Evolutionary conservation across 2,113 vertebrate species (phyloP).

Genomic region (Lipotes vexillifer): DNA sequence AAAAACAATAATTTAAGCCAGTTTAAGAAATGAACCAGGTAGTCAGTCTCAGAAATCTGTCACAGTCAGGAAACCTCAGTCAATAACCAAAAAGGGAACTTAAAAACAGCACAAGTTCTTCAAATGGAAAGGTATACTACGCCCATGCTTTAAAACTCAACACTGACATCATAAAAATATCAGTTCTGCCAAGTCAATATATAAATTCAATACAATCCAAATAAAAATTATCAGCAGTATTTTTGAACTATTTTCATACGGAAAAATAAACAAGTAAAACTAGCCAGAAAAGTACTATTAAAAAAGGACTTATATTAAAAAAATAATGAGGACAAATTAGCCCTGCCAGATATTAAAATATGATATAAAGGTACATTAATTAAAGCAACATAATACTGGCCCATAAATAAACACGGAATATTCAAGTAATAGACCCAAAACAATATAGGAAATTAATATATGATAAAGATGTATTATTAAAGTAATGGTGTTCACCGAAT

Average conservation of each 20-base stretch:
- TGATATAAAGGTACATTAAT: conserved; percentile 43
- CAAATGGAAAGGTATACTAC: not conserved
- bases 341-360: conserved; percentile 49
- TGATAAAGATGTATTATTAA: conserved; percentile 25
- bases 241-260: conserved; percentile 30
- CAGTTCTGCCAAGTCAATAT: conserved; percentile 10
- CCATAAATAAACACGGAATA: conserved; percentile 43
- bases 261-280: conserved; percentile 50
- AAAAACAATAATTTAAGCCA: not conserved
- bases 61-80: not conserved
- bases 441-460: conserved; percentile 38
- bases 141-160: not conserved
- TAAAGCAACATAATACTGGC: conserved; percentile 36
- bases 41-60: not conserved
- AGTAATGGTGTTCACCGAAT: conserved; percentile 28
- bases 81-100: not conserved
- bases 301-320: not conserved
- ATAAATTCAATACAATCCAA: conserved; percentile 30
- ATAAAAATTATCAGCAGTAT: not conserved
- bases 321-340: conserved; percentile 36
- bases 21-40: not conserved
- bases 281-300: not conserved
- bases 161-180: not conserved
- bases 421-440: not conserved
- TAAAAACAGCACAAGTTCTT: not conserved